Evolutionary conservation across 1,140 invertebrate species (phyloP).

Genomic region (Hylaeus volcanicus): DNA sequence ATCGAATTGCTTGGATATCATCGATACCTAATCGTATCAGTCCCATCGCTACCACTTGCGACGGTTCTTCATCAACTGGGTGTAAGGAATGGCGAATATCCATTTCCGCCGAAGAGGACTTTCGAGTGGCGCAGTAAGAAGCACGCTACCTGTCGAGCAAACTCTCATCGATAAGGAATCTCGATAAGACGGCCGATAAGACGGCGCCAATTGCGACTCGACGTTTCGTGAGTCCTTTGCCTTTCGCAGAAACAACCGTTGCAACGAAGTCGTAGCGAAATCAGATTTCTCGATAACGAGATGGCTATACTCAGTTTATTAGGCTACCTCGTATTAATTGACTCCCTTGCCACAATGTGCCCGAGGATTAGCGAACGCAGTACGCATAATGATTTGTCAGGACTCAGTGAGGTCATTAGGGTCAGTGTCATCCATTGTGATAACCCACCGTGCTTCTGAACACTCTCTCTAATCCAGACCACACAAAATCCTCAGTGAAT

Average conservation of each 20-base stretch:
- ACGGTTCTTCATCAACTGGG: background rate
- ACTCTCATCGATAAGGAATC: slow-evolving; percentile 55
- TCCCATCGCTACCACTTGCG: too few relatives aligned
- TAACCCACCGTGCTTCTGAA: too few relatives aligned
- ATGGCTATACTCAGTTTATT: background rate
- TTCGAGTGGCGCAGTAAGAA: slow-evolving; percentile 51
- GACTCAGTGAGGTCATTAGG: too few relatives aligned
- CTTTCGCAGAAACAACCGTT: background rate
- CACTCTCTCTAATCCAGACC: too few relatives aligned
- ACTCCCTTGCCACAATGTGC: background rate
- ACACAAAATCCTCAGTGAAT: too few relatives aligned
- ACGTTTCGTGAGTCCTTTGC: slow-evolving; percentile 43
- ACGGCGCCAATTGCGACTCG: slow-evolving; percentile 48
- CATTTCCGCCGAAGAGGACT: slow-evolving; percentile 46
- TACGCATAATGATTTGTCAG: background rate
- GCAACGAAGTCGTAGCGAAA: background rate
- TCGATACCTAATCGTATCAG: too few relatives aligned
- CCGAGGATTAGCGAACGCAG: background rate
- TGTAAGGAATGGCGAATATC: slow-evolving; percentile 51
- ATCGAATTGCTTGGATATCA: too few relatives aligned
- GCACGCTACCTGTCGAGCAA: slow-evolving; percentile 56
- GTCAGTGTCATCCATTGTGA: too few relatives aligned
- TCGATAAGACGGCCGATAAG: slow-evolving; percentile 53
- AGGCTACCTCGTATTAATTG: background rate
- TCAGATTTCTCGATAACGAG: background rate